Evolutionary conservation across 2,797 vertebrate species (phyloP), one percentile per base, ranked within the genome.

Genomic region (Neopelma chrysocephalum): DNA sequence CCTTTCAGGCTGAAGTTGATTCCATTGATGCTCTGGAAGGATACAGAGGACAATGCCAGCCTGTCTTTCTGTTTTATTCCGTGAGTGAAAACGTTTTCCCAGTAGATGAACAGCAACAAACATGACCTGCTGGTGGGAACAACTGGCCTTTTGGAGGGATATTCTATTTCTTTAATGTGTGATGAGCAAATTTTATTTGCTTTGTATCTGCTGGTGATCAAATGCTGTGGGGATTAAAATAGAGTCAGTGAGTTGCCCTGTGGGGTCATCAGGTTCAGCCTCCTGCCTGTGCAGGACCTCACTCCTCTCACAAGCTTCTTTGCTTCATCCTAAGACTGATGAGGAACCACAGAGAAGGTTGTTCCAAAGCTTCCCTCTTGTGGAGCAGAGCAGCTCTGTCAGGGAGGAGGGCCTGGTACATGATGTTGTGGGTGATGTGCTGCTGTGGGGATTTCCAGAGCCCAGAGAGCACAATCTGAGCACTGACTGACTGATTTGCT

Each of bases 11-110:
- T 40, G 99, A 99, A 94, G 99, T 98, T 72, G 99, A 99, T 88
- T 98, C 97, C 85, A 98, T 99, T 50, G 98, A 99, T 79, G 97
- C 98, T 87, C 96, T 99, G 61, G 98, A 99, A 94, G 98, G 97
- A 86, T 99, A 99, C 96, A 97, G 98, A 91, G 99, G 99, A 42
- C 99, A 98, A 91, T 99, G 99, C 71, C 98, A 99, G 95, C 99
- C 99, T 23, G 98, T 99, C 60, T 99, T 99, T 90, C 98, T 99
- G 81, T 99, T 99, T 93, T 99, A 98, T 86, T 98, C 98, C 88
- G 99, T 99, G 93, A 98, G 99, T 98, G 81, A 72, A 57, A 82
- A 26, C 60, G 34, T 62, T 60, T 40, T 43, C 62, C n/a, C 36
- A 43, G 32, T 60, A 47, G 53, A 14, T 68, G 51, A 32, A 42